Conservation (phyloP, 2,113 vertebrate genomes). For the Eurypyga helias region DNA sequence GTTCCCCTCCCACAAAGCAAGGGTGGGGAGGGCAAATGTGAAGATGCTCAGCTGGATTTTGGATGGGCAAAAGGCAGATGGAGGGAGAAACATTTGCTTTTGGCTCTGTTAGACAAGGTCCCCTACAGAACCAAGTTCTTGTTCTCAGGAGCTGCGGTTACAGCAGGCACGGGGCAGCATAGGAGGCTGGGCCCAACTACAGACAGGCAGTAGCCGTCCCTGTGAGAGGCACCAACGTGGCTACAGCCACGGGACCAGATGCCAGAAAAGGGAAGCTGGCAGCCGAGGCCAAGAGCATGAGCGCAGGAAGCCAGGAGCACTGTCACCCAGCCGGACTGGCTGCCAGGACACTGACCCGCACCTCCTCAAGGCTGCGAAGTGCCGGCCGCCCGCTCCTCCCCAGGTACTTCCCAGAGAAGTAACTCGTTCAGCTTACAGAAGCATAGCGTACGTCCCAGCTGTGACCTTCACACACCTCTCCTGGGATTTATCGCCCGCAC, state of each 20-base stretch:
- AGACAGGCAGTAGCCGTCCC: too few species aligned
- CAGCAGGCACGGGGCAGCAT: neutral
- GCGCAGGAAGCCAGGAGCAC: neutral
- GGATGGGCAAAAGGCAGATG: neutral
- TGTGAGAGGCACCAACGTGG: neutral
- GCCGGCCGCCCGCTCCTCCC: neutral
- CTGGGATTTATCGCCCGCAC: neutral
- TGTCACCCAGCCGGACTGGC: fast-evolving
- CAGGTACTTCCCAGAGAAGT: neutral
- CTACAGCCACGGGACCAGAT: neutral
- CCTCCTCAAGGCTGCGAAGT: neutral
- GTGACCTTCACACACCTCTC: neutral
- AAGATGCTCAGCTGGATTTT: neutral
- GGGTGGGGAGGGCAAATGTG: neutral
- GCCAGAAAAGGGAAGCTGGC: too few species aligned
- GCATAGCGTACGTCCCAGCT: neutral
- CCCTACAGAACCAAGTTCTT: fast-evolving
- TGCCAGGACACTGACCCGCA: neutral
- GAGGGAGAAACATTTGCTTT: neutral
- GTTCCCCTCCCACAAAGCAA: neutral
- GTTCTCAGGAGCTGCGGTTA: neutral
- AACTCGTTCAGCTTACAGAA: neutral
- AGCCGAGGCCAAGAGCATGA: neutral
- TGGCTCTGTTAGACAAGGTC: neutral
- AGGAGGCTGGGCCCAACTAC: neutral